Evolutionary conservation across 1,140 invertebrate species (phyloP), one percentile per base, ranked within the genome.

Genomic region (Pollicipes pollicipes): DNA sequence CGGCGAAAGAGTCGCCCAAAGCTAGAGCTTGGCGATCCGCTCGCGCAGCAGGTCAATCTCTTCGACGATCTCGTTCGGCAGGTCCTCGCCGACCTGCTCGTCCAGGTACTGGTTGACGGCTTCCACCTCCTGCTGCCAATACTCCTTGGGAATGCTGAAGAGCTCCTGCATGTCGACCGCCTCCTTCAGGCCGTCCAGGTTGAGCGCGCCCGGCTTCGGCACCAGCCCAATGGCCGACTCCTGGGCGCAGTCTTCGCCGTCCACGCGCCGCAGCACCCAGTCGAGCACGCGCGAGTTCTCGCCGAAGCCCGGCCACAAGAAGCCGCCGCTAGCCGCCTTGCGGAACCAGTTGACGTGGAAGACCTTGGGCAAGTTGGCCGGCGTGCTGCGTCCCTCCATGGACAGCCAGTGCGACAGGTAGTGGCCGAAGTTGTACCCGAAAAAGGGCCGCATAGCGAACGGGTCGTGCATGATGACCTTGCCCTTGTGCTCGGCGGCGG

Each of bases 261-360:
- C 88, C 68, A 93, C 85, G 73, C 95, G 84, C 68, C 87, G 85
- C 45, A 96, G 81, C 68, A 98, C 87, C 95, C 95, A 98, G 74
- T 98, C 94, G 24, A 98, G 81, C 0, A 98, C 94, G 26, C 96
- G 85, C 16, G 88, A 86, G 78, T 98, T 98, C 73, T 98, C 95
- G 0, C 95, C 95, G 78, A 95, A 98, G 73, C 96, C 96, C 28
- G 96, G 96, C 96, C 96, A 98, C 66, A 98, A 80, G 82, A 97
- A 98, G 17, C 92, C 93, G 74, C 82, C 80, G 77, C 72, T 80
- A 24, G 74, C 71, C 72, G 85, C 84, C 78, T 95, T 95, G 73
- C 95, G 84, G 85, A 98, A 98, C 96, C 96, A 98, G 79, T 98
- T 98, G 31, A 98, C 95, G 77, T 97, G 93, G 85, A 95, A 98